A percentile compares a stretch with the other conserved stretches of the same genome.
These are phyloP conservation scores for Sycophaga agraensis DNA, from an alignment of 1,140 invertebrate species.

Conservation along the genomic window DNA sequence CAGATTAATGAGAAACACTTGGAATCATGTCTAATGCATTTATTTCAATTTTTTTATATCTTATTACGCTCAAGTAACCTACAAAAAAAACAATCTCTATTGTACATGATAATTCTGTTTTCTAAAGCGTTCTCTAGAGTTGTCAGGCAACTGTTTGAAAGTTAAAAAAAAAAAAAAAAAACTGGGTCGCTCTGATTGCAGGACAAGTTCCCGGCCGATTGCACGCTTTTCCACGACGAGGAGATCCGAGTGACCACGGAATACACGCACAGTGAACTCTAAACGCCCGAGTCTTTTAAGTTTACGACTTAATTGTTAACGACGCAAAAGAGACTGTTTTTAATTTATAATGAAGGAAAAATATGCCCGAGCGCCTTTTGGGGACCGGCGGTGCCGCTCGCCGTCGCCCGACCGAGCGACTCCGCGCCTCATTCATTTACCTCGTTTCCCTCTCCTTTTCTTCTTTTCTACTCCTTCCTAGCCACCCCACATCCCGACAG, in stretches of 20 bases:
- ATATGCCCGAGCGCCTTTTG: no score
- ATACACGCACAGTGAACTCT: constrained; percentile 75
- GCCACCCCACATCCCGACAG: no score
- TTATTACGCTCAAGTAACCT: no score
- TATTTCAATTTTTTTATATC: no score
- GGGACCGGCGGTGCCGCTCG: neutral
- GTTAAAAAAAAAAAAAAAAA: no score
- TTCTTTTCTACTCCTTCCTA: no score
- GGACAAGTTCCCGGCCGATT: constrained; percentile 71
- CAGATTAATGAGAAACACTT: no score
- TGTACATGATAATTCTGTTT: no score
- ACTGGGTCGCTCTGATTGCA: constrained; percentile 55
- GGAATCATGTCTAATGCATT: no score
- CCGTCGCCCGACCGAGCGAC: neutral
- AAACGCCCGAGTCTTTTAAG: constrained; percentile 33
- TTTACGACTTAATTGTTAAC: constrained; percentile 25
- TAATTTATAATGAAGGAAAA: neutral
- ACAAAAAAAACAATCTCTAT: no score
- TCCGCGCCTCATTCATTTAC: constrained; percentile 3
- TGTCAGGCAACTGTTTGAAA: no score
- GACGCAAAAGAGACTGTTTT: constrained; percentile 27
- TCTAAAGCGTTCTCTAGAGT: no score
- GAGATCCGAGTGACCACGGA: constrained; percentile 78
- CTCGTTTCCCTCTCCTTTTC: constrained; percentile 11
- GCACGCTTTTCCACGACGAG: constrained; percentile 75